Conservation (phyloP, 2,888 invertebrate species). For the Thelaira solivaga region DNA sequence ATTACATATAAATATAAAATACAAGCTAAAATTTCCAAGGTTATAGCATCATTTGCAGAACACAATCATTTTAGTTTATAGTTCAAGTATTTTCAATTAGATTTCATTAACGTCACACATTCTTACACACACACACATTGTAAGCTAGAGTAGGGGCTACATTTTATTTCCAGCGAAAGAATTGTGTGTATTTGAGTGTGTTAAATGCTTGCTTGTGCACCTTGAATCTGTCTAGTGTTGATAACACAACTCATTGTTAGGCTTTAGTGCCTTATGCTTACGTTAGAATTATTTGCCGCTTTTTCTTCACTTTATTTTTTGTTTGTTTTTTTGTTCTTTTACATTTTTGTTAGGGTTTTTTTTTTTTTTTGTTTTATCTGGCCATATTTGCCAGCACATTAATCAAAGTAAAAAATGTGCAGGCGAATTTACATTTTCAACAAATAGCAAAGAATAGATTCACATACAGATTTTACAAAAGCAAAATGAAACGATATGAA, state of each 20-base stretch:
- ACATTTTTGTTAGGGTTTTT: not conserved
- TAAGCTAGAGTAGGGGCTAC: not conserved
- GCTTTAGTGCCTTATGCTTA: slow-evolving; percentile 56
- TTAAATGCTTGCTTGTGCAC: slow-evolving; percentile 21
- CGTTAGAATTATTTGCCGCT: slow-evolving; percentile 55
- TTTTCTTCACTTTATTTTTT: not conserved
- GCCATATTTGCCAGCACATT: slow-evolving; percentile 66
- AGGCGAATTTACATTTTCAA: slow-evolving; percentile 64
- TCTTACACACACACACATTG: not conserved
- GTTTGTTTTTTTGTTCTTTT: slow-evolving; percentile 5
- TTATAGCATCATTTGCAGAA: slow-evolving; percentile 39
- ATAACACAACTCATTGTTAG: slow-evolving; percentile 58
- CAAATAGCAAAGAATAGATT: slow-evolving; percentile 47
- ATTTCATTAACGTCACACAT: slow-evolving; percentile 47
- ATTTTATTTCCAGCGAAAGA: not conserved
- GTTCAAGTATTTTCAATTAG: slow-evolving; percentile 59
- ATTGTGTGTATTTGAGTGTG: not conserved
- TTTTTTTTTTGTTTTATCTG: slow-evolving; percentile 55
- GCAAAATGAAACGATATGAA: slow-evolving; percentile 43
- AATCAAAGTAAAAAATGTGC: slow-evolving; percentile 65
- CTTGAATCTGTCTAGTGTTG: slow-evolving; percentile 59
- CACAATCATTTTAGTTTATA: slow-evolving; percentile 42
- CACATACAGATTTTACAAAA: slow-evolving; percentile 30
- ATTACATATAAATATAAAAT: not conserved
- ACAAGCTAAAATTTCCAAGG: slow-evolving; percentile 42